Conservation (phyloP, 2,888 invertebrate genomes). For the Argyra leucocephala region DNA sequence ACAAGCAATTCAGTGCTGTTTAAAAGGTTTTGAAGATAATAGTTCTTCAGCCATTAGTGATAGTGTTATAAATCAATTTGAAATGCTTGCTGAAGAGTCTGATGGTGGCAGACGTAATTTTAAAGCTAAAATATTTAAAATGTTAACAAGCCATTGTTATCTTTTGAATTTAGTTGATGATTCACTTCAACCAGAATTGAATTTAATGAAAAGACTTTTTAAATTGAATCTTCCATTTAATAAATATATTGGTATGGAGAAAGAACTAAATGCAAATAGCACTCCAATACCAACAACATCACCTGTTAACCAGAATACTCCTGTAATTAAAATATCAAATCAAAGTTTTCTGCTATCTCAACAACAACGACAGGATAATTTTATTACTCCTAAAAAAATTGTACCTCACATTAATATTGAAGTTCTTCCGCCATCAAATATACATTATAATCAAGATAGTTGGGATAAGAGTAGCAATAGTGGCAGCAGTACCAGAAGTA, state of each 20-base stretch:
- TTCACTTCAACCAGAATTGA: constrained; percentile 47
- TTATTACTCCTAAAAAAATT: not conserved
- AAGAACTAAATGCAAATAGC: constrained; percentile 32
- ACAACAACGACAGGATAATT: not conserved
- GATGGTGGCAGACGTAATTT: constrained; percentile 38
- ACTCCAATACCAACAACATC: constrained; percentile 18
- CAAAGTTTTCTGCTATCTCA: too few relatives aligned
- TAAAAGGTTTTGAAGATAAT: constrained; percentile 51
- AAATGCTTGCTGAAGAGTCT: constrained; percentile 57
- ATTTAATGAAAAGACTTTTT: constrained; percentile 49
- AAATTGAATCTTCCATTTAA: constrained; percentile 42
- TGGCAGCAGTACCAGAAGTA: constrained; percentile 15
- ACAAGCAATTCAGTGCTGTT: constrained; percentile 67
- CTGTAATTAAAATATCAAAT: not conserved
- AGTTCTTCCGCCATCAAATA: not conserved
- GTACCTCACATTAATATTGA: not conserved
- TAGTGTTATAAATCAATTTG: constrained; percentile 45
- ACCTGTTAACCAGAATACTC: constrained; percentile 10
- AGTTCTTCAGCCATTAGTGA: constrained; percentile 32
- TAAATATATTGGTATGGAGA: constrained; percentile 38
- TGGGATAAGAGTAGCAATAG: constrained; percentile 7
- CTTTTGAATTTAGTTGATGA: constrained; percentile 53
- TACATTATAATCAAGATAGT: not conserved
- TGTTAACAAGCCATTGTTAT: constrained; percentile 18
- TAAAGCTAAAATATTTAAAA: constrained; percentile 39